Conservation (phyloP, 2,113 vertebrate genomes). For the Hystrix brachyura region DNA sequence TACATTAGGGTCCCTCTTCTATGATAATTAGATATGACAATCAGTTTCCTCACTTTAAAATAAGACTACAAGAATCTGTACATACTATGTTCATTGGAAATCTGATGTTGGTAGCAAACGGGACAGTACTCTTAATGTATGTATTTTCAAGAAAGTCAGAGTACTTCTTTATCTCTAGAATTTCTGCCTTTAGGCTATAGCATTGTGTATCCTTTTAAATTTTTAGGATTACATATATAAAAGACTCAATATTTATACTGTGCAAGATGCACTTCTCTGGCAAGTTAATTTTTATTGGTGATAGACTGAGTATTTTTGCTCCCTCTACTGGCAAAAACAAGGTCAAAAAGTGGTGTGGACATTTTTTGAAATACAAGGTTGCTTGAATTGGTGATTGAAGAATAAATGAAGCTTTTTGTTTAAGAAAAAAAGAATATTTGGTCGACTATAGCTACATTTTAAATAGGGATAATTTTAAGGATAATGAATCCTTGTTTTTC, state of each 20-base stretch:
- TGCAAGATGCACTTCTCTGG: not conserved
- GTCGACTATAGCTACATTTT: not conserved
- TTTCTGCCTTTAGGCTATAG: not conserved
- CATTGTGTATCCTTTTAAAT: not conserved
- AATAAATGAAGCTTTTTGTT: conserved; percentile 58
- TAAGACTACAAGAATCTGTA: not conserved
- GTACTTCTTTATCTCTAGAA: conserved; percentile 36
- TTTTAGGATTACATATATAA: not conserved
- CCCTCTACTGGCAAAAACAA: conserved; percentile 72
- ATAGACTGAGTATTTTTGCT: conserved; percentile 27
- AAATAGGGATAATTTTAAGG: conserved; percentile 46
- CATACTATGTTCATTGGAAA: not conserved
- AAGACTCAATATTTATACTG: conserved; percentile 18
- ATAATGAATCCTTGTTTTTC: conserved; percentile 57
- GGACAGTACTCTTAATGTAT: not conserved
- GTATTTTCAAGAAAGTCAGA: not conserved
- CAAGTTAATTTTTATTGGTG: not conserved
- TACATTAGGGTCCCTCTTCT: not conserved
- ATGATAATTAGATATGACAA: not conserved
- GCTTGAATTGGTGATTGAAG: conserved; percentile 14
- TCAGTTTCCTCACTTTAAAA: not conserved
- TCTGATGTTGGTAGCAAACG: not conserved
- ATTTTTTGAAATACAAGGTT: not conserved
- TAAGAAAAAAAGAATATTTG: conserved; percentile 21
- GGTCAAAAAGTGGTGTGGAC: conserved; percentile 38